A percentile compares a stretch with the other conserved stretches of the same genome.
phyloP scores from a whole-genome alignment of 2,113 vertebrate species.

The Syrrhaptes paradoxus region DNA sequence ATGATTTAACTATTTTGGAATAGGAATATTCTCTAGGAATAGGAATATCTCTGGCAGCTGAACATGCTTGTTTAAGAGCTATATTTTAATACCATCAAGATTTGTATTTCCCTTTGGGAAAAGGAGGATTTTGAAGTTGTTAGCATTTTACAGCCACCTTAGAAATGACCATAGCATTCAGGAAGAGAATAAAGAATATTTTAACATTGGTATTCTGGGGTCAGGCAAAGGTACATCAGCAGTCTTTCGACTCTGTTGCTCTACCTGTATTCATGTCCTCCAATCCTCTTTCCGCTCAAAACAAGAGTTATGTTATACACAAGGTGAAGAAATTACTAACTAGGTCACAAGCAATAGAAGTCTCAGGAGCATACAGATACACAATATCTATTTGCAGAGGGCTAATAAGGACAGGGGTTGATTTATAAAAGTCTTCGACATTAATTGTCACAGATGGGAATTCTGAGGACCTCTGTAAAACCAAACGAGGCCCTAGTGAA shows the following conservation, averaged over 20 bases:
- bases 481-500: constrained; percentile 71
- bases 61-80: neutral
- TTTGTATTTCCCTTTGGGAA: neutral
- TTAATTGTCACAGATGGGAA: constrained; percentile 75
- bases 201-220: neutral
- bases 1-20: neutral
- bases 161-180: neutral
- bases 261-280: neutral
- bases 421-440: constrained; percentile 73
- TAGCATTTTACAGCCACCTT: neutral
- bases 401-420: constrained; percentile 75
- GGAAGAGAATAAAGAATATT: neutral
- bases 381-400: constrained; percentile 68
- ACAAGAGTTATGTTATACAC: constrained; percentile 59
- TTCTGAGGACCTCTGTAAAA: constrained; percentile 76
- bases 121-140: neutral
- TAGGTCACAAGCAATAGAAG: constrained; percentile 52
- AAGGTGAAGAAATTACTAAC: constrained; percentile 81
- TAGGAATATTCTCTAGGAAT: neutral
- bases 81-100: neutral
- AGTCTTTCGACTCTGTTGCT: neutral
- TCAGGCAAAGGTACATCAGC: neutral
- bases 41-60: neutral
- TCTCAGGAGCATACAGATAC: constrained; percentile 66
- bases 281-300: neutral